These are phyloP conservation scores for Trypoxylon attenuatum DNA, from an alignment of 2,888 invertebrate genomes.

Conservation along the genomic window DNA sequence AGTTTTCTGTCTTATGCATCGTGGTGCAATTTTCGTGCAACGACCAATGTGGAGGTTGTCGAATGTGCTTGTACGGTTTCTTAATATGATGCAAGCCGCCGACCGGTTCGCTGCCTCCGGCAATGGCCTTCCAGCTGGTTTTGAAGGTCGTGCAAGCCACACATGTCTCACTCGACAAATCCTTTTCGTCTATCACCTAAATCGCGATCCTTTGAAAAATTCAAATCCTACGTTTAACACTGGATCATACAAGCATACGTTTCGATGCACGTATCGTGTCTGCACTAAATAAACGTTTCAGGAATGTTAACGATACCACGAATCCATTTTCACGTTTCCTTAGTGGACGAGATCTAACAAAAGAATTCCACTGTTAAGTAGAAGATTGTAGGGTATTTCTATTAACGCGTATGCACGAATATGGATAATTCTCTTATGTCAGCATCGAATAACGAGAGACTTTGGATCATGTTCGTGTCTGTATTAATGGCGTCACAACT, in stretches of 20 bases:
- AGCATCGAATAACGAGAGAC: background rate
- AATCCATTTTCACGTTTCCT: no score
- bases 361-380: background rate
- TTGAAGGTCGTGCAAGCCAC: slow-evolving; percentile 2
- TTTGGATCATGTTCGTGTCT: background rate
- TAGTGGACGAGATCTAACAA: no score
- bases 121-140: slow-evolving; percentile 2
- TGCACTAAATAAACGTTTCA: background rate
- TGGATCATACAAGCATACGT: no score
- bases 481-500: background rate
- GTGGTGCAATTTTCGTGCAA: no score
- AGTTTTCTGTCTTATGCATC: no score
- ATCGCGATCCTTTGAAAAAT: no score
- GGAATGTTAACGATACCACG: background rate
- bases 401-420: background rate
- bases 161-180: no score
- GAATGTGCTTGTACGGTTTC: slow-evolving; percentile 3
- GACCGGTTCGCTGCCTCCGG: background rate
- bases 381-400: background rate
- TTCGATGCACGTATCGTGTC: background rate
- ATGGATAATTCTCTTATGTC: background rate
- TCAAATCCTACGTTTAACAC: no score
- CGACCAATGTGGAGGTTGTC: background rate
- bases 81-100: background rate
- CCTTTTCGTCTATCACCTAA: no score